Conservation (phyloP, 2,113 vertebrate genomes). For the Tringa solitaria region DNA sequence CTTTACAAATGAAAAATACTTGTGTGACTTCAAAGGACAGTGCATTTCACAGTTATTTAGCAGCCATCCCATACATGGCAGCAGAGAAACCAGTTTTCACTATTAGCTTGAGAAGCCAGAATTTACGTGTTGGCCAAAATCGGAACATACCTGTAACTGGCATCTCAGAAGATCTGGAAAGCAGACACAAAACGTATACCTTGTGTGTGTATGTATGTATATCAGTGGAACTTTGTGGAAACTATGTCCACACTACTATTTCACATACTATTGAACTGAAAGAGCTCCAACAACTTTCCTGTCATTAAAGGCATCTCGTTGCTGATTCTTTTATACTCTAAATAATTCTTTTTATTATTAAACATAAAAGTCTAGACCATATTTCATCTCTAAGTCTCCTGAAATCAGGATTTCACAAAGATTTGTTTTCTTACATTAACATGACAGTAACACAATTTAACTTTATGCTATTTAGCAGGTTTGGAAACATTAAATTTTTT, state of each 20-base stretch:
- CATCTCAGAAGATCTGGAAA: neutral
- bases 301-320: neutral
- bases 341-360: neutral
- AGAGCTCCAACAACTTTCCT: neutral
- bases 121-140: neutral
- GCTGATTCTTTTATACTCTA: neutral
- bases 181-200: too few relatives aligned
- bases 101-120: neutral
- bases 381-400: neutral
- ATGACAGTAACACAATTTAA: neutral
- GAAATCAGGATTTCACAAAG: neutral
- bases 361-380: neutral
- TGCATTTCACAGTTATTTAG: neutral
- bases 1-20: neutral
- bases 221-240: neutral
- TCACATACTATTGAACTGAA: neutral
- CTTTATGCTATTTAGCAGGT: neutral
- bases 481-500: neutral
- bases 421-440: neutral
- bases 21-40: neutral
- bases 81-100: neutral
- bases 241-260: neutral
- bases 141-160: neutral
- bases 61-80: fast-evolving
- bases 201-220: neutral